phyloP scores from a whole-genome alignment of 2,113 vertebrate genomes.

The Marmota monax region DNA sequence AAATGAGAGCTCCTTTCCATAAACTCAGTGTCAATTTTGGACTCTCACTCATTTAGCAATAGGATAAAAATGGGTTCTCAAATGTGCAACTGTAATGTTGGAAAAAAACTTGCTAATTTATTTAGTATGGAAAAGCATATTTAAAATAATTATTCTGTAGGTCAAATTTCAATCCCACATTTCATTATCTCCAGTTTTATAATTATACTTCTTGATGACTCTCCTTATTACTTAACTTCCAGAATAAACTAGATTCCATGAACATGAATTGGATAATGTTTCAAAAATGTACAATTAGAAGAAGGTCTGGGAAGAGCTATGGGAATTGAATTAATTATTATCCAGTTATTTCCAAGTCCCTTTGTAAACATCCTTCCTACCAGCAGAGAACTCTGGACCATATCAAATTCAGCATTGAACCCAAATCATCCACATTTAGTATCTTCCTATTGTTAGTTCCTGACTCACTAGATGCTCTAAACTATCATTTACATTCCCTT shows the following conservation, averaged over 20 bases:
- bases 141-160: constrained; percentile 35
- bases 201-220: neutral
- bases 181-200: constrained; percentile 20
- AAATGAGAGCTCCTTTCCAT: constrained; percentile 32
- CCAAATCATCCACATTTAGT: neutral
- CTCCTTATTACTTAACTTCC: neutral
- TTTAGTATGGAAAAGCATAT: neutral
- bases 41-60: constrained; percentile 4
- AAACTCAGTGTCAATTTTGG: constrained; percentile 24
- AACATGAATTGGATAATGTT: neutral
- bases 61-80: neutral
- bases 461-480: neutral
- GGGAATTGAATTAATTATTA: neutral
- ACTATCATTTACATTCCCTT: neutral
- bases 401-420: neutral
- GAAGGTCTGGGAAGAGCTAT: neutral
- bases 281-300: neutral
- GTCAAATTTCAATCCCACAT: constrained; percentile 38
- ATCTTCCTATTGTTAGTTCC: neutral
- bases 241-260: constrained; percentile 32
- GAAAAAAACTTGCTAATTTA: neutral
- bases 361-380: neutral
- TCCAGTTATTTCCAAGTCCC: neutral
- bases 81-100: neutral
- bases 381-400: neutral